Conservation (phyloP, 2,888 invertebrate species). For the Epistrophe grossulariae region DNA sequence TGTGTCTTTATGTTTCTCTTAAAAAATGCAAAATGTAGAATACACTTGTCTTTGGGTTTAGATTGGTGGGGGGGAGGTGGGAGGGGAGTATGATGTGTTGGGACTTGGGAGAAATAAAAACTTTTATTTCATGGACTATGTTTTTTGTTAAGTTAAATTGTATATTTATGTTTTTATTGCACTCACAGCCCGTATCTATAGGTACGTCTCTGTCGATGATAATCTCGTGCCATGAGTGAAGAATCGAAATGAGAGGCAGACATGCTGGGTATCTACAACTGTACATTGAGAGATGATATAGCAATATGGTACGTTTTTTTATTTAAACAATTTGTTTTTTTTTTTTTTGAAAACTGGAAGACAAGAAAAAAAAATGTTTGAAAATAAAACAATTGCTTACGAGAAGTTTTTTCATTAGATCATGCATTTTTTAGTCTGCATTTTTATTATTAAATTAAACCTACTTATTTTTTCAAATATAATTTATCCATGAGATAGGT, state of each 20-base stretch:
- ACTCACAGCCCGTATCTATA: background rate
- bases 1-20: background rate
- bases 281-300: background rate
- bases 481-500: background rate
- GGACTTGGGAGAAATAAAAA: background rate
- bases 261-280: too few species aligned
- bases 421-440: background rate
- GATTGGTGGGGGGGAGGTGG: too few species aligned
- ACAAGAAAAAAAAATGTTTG: background rate
- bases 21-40: conserved; percentile 19
- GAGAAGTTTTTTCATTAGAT: conserved; percentile 12
- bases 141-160: conserved; percentile 15
- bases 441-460: background rate
- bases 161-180: conserved; percentile 12
- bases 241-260: background rate
- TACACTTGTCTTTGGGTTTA: background rate
- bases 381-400: background rate
- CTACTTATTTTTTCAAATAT: background rate
- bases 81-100: too few species aligned
- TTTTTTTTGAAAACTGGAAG: background rate
- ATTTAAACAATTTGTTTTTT: background rate
- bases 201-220: background rate
- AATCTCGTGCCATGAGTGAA: background rate
- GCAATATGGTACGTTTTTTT: conserved; percentile 1
- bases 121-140: conserved; percentile 1